A percentile compares a stretch with the other conserved stretches of the same genome.
phyloP scores from a whole-genome alignment of 2,113 vertebrate species.

The Collichthys lucidus region DNA sequence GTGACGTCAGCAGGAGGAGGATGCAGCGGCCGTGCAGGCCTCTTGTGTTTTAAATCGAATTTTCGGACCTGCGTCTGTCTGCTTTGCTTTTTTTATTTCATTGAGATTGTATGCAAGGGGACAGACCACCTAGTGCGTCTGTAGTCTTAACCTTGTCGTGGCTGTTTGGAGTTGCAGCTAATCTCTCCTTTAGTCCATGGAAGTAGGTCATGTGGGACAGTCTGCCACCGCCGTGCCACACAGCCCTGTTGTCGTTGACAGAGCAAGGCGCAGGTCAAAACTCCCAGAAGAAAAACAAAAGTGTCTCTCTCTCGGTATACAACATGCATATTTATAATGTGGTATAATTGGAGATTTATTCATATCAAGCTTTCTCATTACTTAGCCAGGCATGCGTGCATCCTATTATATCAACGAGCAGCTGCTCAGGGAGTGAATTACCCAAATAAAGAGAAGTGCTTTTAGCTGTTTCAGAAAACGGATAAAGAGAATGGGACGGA shows the following conservation, averaged over 20 bases:
- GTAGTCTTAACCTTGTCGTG: slow-evolving; percentile 66
- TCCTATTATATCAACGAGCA: slow-evolving; percentile 18
- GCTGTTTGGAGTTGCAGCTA: slow-evolving; percentile 65
- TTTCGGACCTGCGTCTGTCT: background rate
- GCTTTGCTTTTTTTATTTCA: background rate
- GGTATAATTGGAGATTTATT: slow-evolving; percentile 33
- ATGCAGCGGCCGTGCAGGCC: slow-evolving; percentile 30
- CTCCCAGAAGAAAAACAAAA: slow-evolving; percentile 40
- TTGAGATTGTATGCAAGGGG: background rate
- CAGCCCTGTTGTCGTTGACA: slow-evolving; percentile 42
- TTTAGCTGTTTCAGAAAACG: slow-evolving; percentile 25
- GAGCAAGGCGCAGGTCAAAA: slow-evolving; percentile 53
- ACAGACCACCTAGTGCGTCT: slow-evolving; percentile 30
- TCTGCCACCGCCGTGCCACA: slow-evolving; percentile 51
- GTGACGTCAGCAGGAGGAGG: slow-evolving; percentile 69
- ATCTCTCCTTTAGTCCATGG: slow-evolving; percentile 77
- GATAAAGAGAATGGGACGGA: slow-evolving; percentile 24
- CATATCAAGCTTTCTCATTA: slow-evolving; percentile 30
- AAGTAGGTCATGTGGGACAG: slow-evolving; percentile 81
- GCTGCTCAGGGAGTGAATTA: slow-evolving; percentile 20
- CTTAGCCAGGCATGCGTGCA: slow-evolving; percentile 9
- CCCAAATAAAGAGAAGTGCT: slow-evolving; percentile 38
- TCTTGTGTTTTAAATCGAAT: slow-evolving; percentile 17
- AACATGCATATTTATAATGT: slow-evolving; percentile 6
- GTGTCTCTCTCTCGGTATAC: slow-evolving; percentile 1